Conservation (phyloP, 92 coral and sea anemone species). For the Muricea muricata region DNA sequence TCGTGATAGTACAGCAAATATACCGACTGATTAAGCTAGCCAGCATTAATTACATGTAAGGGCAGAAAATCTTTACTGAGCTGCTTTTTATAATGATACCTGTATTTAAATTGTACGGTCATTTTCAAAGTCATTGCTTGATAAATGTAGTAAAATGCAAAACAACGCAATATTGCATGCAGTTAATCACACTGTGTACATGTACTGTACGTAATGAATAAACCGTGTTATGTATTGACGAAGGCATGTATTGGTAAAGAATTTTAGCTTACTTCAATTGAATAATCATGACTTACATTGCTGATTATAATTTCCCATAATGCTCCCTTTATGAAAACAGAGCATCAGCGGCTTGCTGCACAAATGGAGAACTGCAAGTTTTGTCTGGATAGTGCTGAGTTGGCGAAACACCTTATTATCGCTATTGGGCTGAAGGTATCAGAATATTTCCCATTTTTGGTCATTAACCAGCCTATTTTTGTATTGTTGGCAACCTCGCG, state of each 20-base stretch:
- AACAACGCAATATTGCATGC: too few relatives aligned
- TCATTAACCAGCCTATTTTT: neutral
- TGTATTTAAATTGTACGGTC: too few relatives aligned
- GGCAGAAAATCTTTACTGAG: too few relatives aligned
- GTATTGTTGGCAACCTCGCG: neutral
- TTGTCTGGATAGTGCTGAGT: slow-evolving; percentile 92
- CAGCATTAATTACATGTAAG: too few relatives aligned
- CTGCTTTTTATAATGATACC: too few relatives aligned
- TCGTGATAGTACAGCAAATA: too few relatives aligned
- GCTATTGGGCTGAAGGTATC: slow-evolving; percentile 95
- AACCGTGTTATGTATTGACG: too few relatives aligned
- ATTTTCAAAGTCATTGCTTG: too few relatives aligned
- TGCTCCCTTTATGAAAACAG: slow-evolving; percentile 48
- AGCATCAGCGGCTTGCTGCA: slow-evolving; percentile 83
- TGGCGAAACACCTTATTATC: slow-evolving; percentile 92
- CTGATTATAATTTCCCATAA: neutral
- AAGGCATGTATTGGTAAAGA: neutral
- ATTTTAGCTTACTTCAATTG: neutral
- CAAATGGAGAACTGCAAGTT: slow-evolving; percentile 89
- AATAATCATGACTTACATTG: neutral
- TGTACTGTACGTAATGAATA: too few relatives aligned
- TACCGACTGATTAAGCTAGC: too few relatives aligned
- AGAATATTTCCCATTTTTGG: neutral
- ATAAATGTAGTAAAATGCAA: too few relatives aligned
- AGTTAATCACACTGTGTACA: too few relatives aligned